Base-by-base conservation (phyloP, 35 echinoderm and acorn worm genomes). In the Heliocidaris erythrogramma region DNA sequence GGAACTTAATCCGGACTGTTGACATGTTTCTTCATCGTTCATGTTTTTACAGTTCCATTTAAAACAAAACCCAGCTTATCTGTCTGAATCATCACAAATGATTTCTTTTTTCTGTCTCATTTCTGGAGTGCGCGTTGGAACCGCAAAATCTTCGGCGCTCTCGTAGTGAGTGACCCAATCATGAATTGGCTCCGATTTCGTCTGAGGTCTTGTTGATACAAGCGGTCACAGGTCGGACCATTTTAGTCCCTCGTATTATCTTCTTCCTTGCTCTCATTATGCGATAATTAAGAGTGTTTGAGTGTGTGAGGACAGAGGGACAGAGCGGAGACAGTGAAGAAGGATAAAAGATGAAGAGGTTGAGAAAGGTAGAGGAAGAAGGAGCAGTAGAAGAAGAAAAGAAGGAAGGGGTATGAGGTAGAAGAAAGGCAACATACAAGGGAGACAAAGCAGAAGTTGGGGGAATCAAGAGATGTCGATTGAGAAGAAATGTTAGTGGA, bases 41-140 rank as follows among this genome's bases (percentile, higher is more conserved):
- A 78, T 78, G 65, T 78, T 78, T 78, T n/a, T n/a, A 78, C 65
- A 78, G 65, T 78, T 78, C 65, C 65, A 78, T 78, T 78, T 78
- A 78, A 78, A 78, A 78, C 65, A 78, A 78, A 78, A 78, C 7
- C 65, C 65, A n/a, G 65, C 65, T 78, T 78, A 78, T 78, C 65
- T 8, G 65, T 7, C 65, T 78, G 65, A 78, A 78, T 78, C 65
- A 78, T 78, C 65, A 5, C 18, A n/a, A 78, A 78, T 78, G 65
- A 78, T 78, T 78, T 78, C n/a, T 7, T n/a, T 78, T 78, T 78
- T 78, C 65, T 78, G 2, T 78, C 65, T 78, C 21, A 18, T 78
- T 78, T 78, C 27, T 78, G 17, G 65, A 24, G 65, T n/a, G 65
- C 18, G 21, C 65, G 65, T 78, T 78, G 21, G 65, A 78, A 78